Conservation (phyloP, 2,888 invertebrate genomes). For the Drosophila algonquin region DNA sequence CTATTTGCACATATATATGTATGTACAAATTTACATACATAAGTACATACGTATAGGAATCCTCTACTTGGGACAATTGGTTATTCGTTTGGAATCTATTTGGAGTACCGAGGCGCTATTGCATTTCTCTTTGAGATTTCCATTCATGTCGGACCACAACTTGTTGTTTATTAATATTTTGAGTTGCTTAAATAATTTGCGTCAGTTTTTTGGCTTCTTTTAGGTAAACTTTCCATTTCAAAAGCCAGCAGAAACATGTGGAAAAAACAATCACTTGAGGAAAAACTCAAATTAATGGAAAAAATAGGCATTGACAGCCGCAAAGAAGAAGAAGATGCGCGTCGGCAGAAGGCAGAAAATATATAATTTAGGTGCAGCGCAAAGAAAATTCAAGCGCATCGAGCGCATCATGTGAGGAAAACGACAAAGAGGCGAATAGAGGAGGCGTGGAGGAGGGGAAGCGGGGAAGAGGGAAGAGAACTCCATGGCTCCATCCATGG, state of each 20-base stretch:
- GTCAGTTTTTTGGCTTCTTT: background rate
- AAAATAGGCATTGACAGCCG: conserved; percentile 37
- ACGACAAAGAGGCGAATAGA: background rate
- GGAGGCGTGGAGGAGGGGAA: background rate
- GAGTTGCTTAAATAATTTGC: background rate
- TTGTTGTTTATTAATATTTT: too few relatives aligned
- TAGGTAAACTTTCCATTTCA: conserved; percentile 20
- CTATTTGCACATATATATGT: too few relatives aligned
- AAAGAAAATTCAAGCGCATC: conserved; percentile 69
- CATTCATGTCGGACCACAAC: too few relatives aligned
- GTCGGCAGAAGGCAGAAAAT: conserved; percentile 40
- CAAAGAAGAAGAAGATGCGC: conserved; percentile 8
- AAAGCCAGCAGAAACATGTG: conserved; percentile 6
- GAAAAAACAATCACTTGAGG: conserved; percentile 39
- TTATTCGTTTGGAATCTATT: too few relatives aligned
- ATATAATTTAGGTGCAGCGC: conserved; percentile 69
- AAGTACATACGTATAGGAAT: too few relatives aligned
- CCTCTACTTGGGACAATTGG: too few relatives aligned
- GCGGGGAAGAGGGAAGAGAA: background rate
- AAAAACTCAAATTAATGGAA: conserved; percentile 60
- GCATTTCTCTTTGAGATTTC: too few relatives aligned
- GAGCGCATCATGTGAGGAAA: conserved; percentile 28
- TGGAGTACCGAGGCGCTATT: too few relatives aligned
- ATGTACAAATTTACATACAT: too few relatives aligned
- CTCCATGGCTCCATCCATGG: background rate